These are phyloP conservation scores for Aphis gossypii DNA, from an alignment of 1,140 invertebrate species.

Conservation along the genomic window DNA sequence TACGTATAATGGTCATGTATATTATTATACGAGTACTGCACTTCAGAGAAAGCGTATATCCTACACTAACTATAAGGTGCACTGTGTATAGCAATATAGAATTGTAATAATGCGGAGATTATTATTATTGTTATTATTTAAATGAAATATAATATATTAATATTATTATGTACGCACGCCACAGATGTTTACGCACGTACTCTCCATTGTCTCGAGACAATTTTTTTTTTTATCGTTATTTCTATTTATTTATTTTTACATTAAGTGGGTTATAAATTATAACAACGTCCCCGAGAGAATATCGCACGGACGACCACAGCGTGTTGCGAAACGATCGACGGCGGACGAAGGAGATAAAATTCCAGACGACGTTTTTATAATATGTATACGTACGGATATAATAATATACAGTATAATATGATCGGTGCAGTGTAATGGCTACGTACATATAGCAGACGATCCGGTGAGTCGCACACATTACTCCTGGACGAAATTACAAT, in stretches of 20 bases:
- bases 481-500: constrained; percentile 1
- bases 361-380: not conserved
- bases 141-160: constrained; percentile 35
- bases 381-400: not conserved
- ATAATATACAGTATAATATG: not conserved
- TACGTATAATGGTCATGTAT: not conserved
- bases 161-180: not conserved
- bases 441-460: not conserved
- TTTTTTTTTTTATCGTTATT: constrained; percentile 25
- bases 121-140: constrained; percentile 35
- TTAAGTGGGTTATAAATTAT: constrained; percentile 46
- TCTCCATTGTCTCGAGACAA: constrained; percentile 21
- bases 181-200: constrained; percentile 46
- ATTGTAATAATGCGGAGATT: not conserved
- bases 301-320: not conserved
- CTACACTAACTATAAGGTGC: not conserved
- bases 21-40: not conserved
- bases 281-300: constrained; percentile 17
- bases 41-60: constrained; percentile 24
- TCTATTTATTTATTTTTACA: not conserved
- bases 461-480: not conserved
- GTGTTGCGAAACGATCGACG: constrained; percentile 24
- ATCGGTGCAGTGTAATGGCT: not conserved
- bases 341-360: constrained; percentile 3
- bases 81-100: not conserved